Percentiles rank a stretch among this genome's conserved stretches.
Conservation (phyloP, 2,797 vertebrate species). For the Gymnodraco acuticeps region DNA sequence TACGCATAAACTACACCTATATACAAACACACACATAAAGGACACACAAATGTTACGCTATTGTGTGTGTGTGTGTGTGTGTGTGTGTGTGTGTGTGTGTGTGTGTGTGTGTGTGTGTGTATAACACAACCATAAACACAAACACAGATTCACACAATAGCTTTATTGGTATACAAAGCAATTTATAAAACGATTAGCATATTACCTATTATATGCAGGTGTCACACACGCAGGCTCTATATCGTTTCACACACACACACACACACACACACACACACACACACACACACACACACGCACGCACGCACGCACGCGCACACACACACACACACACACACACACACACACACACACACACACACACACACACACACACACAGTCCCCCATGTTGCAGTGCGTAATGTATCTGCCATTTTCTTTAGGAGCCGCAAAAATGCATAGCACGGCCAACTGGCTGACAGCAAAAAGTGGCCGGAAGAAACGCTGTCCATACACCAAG, state of each 20-base stretch:
- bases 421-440: constrained; percentile 93
- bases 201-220: no score
- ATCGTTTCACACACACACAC: background rate
- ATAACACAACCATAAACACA: constrained; percentile 3
- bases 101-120: no score
- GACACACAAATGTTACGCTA: background rate
- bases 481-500: constrained; percentile 98
- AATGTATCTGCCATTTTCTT: constrained; percentile 59
- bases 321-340: constrained; percentile 1
- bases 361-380: constrained; percentile 1
- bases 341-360: constrained; percentile 16
- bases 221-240: no score
- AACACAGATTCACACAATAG: background rate
- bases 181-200: no score
- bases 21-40: constrained; percentile 20
- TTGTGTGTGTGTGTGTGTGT: no score
- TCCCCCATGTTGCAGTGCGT: constrained; percentile 34
- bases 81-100: no score
- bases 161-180: no score
- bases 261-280: constrained; percentile 5
- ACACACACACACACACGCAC: background rate
- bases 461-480: constrained; percentile 97
- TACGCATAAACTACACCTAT: constrained; percentile 32
- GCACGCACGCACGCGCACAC: background rate
- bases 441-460: constrained; percentile 96